These are phyloP conservation scores for Agrochola lychnidis DNA, from an alignment of 2,888 invertebrate genomes.

Conservation along the genomic window DNA sequence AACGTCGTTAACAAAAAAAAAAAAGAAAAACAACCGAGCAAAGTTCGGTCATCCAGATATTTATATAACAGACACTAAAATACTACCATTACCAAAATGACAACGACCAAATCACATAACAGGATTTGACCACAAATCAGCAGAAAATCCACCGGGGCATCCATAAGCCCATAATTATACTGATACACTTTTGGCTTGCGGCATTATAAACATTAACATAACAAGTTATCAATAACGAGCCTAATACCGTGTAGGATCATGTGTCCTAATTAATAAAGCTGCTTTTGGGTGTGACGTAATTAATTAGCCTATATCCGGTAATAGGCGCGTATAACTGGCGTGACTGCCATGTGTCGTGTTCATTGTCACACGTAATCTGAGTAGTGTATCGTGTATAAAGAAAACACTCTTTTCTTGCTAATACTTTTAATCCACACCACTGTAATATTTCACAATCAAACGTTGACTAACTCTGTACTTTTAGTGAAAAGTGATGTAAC, in stretches of 20 bases:
- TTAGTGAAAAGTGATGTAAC: no score
- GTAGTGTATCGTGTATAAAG: no score
- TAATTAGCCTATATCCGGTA: constrained; percentile 35
- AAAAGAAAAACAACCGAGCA: no score
- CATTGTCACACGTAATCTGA: constrained; percentile 9
- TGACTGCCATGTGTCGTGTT: constrained; percentile 5
- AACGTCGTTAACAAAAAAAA: no score
- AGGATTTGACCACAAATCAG: background rate
- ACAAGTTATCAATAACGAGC: constrained; percentile 18
- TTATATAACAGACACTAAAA: no score
- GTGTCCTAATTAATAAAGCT: constrained; percentile 50
- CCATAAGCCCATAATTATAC: background rate
- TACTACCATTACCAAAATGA: background rate
- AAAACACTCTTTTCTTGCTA: no score
- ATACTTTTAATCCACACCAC: no score
- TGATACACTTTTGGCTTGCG: background rate
- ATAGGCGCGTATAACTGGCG: constrained; percentile 15
- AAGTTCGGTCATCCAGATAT: no score
- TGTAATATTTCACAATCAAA: no score
- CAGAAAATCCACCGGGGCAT: no score
- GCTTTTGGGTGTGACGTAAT: constrained; percentile 47
- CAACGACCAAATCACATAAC: background rate
- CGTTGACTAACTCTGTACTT: no score
- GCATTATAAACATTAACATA: background rate
- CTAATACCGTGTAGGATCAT: constrained; percentile 13